These are phyloP conservation scores for Cairina moschata DNA, from an alignment of 2,113 vertebrate species.

Conservation along the genomic window DNA sequence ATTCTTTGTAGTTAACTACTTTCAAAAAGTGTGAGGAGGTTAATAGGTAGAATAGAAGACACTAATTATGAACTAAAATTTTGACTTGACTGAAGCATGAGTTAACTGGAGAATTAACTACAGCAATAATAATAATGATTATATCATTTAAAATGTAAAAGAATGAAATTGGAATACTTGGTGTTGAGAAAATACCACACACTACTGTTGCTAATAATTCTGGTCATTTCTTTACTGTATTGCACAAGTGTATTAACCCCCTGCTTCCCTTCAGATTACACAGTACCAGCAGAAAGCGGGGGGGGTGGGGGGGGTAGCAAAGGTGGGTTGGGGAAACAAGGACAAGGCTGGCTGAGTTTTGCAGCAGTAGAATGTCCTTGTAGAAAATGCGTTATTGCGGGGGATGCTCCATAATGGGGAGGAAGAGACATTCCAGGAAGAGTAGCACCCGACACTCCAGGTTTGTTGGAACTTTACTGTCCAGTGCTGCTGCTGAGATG, in stretches of 20 bases:
- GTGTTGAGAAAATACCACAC: not conserved
- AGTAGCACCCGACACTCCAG: not conserved
- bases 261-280: not conserved
- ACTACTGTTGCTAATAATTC: not conserved
- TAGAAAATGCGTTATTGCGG: not conserved
- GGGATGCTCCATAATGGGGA: rapidly evolving
- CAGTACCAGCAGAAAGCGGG: rapidly evolving
- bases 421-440: not conserved
- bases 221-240: not conserved
- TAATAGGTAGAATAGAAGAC: conserved; percentile 8
- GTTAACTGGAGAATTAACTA: conserved; percentile 38
- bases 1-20: not conserved
- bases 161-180: not conserved
- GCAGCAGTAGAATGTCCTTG: not conserved
- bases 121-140: conserved; percentile 3
- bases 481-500: not conserved
- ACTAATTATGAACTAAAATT: conserved; percentile 41
- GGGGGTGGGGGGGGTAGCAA: not conserved
- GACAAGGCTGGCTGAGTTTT: not conserved
- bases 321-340: too few relatives aligned
- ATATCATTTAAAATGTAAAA: not conserved
- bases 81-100: not conserved
- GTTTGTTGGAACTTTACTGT: not conserved
- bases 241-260: not conserved
- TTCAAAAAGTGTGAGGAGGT: not conserved